Conservation (phyloP, 2,113 vertebrate species). For the Anoplopoma fimbria region DNA sequence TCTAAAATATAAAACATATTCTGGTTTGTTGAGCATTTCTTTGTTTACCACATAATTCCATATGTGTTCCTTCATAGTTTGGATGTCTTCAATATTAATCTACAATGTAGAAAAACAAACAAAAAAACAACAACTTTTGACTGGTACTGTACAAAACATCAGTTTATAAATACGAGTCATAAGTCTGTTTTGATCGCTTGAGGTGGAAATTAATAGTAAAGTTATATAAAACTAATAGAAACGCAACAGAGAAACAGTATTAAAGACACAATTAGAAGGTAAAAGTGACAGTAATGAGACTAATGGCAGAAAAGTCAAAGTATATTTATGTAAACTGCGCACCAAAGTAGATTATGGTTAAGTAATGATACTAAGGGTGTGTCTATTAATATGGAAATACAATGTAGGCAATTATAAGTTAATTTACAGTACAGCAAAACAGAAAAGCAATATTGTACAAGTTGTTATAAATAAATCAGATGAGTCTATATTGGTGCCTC, state of each 20-base stretch:
- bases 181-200: neutral
- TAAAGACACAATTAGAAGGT: no score
- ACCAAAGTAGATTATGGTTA: neutral
- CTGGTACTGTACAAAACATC: neutral
- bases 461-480: neutral
- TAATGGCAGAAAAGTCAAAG: neutral
- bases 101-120: no score
- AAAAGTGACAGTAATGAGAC: neutral
- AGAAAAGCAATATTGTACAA: neutral
- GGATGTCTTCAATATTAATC: no score
- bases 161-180: neutral
- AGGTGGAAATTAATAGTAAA: neutral
- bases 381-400: neutral
- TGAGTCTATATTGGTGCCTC: neutral
- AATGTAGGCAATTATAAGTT: no score
- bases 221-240: no score
- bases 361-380: neutral
- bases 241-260: no score
- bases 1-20: no score
- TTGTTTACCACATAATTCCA: no score
- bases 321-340: no score
- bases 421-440: neutral
- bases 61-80: no score
- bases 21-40: no score
- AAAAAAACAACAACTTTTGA: no score